Conservation (phyloP, 2,797 vertebrate genomes). For the Sebastes flavidus region DNA sequence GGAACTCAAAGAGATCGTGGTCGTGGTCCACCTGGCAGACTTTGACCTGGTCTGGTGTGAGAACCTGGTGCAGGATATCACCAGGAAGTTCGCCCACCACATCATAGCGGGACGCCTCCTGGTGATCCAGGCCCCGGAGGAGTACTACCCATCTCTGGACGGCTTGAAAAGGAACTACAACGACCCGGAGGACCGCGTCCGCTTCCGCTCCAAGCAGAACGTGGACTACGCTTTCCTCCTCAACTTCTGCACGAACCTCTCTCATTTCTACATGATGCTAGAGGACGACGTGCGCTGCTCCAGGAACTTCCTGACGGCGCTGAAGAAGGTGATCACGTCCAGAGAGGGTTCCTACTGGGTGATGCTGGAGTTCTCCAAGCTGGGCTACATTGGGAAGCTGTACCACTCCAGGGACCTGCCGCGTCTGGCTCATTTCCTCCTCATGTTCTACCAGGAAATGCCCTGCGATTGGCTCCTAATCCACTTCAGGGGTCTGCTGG, state of each 20-base stretch:
- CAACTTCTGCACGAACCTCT: constrained; percentile 97
- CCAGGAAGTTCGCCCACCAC: constrained; percentile 95
- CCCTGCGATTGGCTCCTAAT: constrained; percentile 98
- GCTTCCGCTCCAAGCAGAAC: constrained; percentile 98
- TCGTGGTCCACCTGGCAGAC: constrained; percentile 96
- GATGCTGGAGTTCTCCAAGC: constrained; percentile 97
- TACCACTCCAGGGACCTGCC: constrained; percentile 96
- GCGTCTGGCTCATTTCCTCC: constrained; percentile 93
- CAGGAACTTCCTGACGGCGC: constrained; percentile 93
- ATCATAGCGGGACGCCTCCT: constrained; percentile 94
- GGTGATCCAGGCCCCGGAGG: constrained; percentile 94
- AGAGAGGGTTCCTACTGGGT: constrained; percentile 97
- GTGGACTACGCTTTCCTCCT: constrained; percentile 97
- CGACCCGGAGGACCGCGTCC: constrained; percentile 94
- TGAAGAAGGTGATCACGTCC: constrained; percentile 97
- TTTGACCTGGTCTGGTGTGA: constrained; percentile 94
- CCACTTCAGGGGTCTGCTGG: constrained; percentile 93
- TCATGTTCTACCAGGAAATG: constrained; percentile 99
- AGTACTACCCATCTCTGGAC: constrained; percentile 92
- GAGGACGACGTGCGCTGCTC: constrained; percentile 97
- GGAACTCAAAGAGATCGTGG: constrained; percentile 95
- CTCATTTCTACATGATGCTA: constrained; percentile 97
- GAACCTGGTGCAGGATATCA: constrained; percentile 92
- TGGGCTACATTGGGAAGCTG: constrained; percentile 98
- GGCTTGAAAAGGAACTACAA: constrained; percentile 99